These are phyloP conservation scores for Acestrorhynchus altus DNA, from an alignment of 2,797 vertebrate species.

Conservation along the genomic window DNA sequence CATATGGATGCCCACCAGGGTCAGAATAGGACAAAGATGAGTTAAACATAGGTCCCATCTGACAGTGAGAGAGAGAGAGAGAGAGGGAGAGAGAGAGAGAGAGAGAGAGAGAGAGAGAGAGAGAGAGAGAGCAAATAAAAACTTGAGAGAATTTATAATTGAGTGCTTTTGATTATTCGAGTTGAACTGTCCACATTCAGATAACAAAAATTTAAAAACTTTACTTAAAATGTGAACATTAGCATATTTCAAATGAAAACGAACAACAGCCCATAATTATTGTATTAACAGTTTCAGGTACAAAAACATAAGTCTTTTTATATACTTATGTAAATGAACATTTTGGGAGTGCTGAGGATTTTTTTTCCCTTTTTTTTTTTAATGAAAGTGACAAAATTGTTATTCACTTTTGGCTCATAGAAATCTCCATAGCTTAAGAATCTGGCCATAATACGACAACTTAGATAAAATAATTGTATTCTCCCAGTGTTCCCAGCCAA, in stretches of 20 bases:
- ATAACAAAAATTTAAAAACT: constrained; percentile 7
- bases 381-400: constrained; percentile 68
- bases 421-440: constrained; percentile 63
- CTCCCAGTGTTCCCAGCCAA: constrained; percentile 60
- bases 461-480: constrained; percentile 64
- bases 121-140: neutral
- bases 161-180: constrained; percentile 29
- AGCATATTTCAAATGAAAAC: constrained; percentile 63
- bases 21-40: too few relatives aligned
- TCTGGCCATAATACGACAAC: constrained; percentile 63
- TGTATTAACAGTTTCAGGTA: constrained; percentile 63
- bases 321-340: constrained; percentile 77
- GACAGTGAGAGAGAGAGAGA: neutral
- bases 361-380: constrained; percentile 39
- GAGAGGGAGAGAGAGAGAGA: neutral
- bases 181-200: neutral
- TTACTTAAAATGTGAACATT: constrained; percentile 31
- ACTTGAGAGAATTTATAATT: constrained; percentile 12
- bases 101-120: neutral
- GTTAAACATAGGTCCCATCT: too few relatives aligned
- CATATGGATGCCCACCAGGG: too few relatives aligned
- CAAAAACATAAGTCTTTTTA: constrained; percentile 77
- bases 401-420: constrained; percentile 65
- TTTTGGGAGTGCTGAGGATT: constrained; percentile 59
- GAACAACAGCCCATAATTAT: constrained; percentile 71